phyloP scores from a whole-genome alignment of 2,113 vertebrate species.

The Ploceus nigricollis region DNA sequence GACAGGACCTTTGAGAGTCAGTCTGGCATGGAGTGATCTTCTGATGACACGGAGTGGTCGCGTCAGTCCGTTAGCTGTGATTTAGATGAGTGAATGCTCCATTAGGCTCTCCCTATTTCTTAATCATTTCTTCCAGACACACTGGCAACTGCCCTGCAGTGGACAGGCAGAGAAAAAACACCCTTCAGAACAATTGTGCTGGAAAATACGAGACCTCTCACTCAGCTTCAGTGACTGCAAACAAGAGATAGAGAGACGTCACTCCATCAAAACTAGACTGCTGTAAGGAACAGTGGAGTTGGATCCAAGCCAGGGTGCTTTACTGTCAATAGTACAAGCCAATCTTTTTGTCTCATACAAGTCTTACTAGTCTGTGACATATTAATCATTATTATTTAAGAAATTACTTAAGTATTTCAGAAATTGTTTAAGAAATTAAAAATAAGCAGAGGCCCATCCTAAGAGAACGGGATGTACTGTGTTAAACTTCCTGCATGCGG shows the following conservation, averaged over 20 bases:
- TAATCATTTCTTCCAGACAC: not conserved
- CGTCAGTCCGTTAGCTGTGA: not conserved
- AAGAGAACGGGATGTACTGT: constrained; percentile 55
- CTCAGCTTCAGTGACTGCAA: not conserved
- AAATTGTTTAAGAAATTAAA: constrained; percentile 8
- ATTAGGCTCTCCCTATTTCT: not conserved
- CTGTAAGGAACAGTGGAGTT: not conserved
- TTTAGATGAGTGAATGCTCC: not conserved
- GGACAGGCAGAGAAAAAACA: not conserved
- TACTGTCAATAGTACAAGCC: not conserved
- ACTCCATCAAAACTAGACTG: not conserved
- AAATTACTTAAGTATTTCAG: not conserved
- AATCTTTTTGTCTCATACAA: not conserved
- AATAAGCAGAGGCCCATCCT: constrained; percentile 29
- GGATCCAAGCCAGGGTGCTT: not conserved
- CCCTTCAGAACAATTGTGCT: not conserved
- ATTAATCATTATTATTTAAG: not conserved
- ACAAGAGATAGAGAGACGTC: not conserved
- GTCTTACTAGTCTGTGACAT: not conserved
- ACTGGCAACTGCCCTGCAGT: not conserved
- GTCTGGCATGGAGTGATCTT: not conserved
- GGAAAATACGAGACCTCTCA: not conserved
- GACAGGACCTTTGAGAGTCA: not conserved
- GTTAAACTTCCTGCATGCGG: constrained; percentile 61
- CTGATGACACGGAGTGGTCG: not conserved